Conservation (phyloP, 2,797 vertebrate genomes). For the Macropodus opercularis region DNA sequence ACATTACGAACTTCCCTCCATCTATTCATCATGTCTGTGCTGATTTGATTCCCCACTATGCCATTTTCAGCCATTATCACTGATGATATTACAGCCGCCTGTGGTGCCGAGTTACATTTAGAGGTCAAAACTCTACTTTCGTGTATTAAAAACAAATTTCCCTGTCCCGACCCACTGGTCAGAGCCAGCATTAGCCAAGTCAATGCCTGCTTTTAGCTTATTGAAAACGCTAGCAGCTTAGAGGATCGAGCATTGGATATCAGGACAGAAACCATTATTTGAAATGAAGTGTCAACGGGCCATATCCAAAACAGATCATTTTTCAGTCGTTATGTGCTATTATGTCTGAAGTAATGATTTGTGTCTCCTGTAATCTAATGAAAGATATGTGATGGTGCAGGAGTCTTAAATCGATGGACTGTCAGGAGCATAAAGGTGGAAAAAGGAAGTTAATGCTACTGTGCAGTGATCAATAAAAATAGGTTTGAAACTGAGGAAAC, state of each 20-base stretch:
- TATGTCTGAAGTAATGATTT: slow-evolving; percentile 71
- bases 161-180: slow-evolving; percentile 52
- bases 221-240: slow-evolving; percentile 63
- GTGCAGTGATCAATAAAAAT: slow-evolving; percentile 72
- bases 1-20: slow-evolving; percentile 44
- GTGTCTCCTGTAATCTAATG: slow-evolving; percentile 69
- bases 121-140: slow-evolving; percentile 74
- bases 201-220: slow-evolving; percentile 68
- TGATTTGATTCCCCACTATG: slow-evolving; percentile 64
- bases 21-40: slow-evolving; percentile 57
- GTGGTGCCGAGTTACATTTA: slow-evolving; percentile 66
- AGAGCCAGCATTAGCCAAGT: slow-evolving; percentile 57
- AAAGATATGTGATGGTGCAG: slow-evolving; percentile 65
- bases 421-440: slow-evolving; percentile 57
- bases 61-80: slow-evolving; percentile 64
- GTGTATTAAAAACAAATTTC: slow-evolving; percentile 71
- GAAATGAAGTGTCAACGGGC: slow-evolving; percentile 63
- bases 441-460: slow-evolving; percentile 69
- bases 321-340: slow-evolving; percentile 64
- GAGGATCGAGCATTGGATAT: slow-evolving; percentile 56
- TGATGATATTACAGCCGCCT: slow-evolving; percentile 66
- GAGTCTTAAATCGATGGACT: slow-evolving; percentile 68
- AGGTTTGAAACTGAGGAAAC: slow-evolving; percentile 56
- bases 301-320: slow-evolving; percentile 68
- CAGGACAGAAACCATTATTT: slow-evolving; percentile 50